phyloP scores from a whole-genome alignment of 2,888 invertebrate genomes.

The Acanthosepion pharaonis region DNA sequence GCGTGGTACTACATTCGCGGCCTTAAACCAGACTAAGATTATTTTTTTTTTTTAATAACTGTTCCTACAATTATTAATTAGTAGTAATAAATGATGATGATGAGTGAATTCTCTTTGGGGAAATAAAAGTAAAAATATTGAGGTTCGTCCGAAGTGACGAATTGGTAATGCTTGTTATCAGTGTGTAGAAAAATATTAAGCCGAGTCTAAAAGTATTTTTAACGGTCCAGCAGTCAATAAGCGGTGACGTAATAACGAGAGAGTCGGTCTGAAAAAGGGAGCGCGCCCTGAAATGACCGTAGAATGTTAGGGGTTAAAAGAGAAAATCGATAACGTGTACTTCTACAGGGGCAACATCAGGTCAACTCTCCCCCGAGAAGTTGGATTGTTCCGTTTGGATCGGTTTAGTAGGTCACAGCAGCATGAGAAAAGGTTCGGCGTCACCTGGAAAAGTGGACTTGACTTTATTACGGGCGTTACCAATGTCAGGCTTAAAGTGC shows the following conservation, averaged over 20 bases:
- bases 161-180: neutral
- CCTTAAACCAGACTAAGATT: too few relatives aligned
- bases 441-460: neutral
- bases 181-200: neutral
- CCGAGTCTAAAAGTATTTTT: neutral
- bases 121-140: neutral
- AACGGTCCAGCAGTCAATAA: neutral
- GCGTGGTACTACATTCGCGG: too few relatives aligned
- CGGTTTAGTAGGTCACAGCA: neutral
- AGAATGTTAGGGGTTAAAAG: neutral
- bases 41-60: too few relatives aligned
- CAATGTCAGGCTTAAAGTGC: conserved; percentile 14
- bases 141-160: neutral
- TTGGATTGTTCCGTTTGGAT: neutral
- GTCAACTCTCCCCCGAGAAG: neutral
- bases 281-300: neutral
- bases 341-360: neutral
- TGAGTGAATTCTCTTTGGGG: too few relatives aligned
- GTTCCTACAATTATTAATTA: too few relatives aligned
- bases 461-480: neutral
- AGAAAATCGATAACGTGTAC: neutral
- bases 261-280: neutral
- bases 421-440: neutral
- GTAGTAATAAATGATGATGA: too few relatives aligned
- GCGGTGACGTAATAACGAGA: neutral